These are phyloP conservation scores for Cirrhinus mrigala DNA, from an alignment of 2,797 vertebrate genomes.

Conservation along the genomic window DNA sequence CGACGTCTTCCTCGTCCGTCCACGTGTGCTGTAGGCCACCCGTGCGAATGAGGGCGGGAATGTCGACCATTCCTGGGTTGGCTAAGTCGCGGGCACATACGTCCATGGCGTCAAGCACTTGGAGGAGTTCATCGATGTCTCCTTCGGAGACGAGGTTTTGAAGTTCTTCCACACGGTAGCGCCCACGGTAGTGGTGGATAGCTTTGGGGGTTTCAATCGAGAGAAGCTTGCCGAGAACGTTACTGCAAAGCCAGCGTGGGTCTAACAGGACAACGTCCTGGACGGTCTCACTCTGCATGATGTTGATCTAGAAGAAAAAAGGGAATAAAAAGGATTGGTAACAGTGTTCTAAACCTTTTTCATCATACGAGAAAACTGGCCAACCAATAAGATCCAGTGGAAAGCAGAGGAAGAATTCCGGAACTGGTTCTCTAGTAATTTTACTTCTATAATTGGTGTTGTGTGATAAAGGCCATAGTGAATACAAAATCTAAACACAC, in stretches of 20 bases:
- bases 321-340: not conserved
- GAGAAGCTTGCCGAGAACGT: conserved; percentile 89
- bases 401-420: not conserved
- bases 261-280: conserved; percentile 97
- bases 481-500: not conserved
- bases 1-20: conserved; percentile 92
- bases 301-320: conserved; percentile 86
- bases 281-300: conserved; percentile 98
- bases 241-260: conserved; percentile 95
- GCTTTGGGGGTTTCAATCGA: conserved; percentile 94
- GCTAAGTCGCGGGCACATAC: conserved; percentile 92
- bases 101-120: conserved; percentile 97
- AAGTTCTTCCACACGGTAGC: conserved; percentile 94
- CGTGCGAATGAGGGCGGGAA: conserved; percentile 95
- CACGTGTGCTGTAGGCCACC: conserved; percentile 93
- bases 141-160: conserved; percentile 91
- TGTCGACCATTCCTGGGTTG: conserved; percentile 94
- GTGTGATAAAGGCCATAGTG: not conserved
- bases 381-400: not conserved
- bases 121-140: conserved; percentile 94
- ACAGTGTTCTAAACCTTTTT: not conserved
- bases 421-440: not conserved
- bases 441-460: not conserved
- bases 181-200: conserved; percentile 96
- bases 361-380: not conserved